A percentile compares a stretch with the other conserved stretches of the same genome.
Conservation (phyloP, 23 tunicate genomes). For the Halocynthia roretzi region DNA sequence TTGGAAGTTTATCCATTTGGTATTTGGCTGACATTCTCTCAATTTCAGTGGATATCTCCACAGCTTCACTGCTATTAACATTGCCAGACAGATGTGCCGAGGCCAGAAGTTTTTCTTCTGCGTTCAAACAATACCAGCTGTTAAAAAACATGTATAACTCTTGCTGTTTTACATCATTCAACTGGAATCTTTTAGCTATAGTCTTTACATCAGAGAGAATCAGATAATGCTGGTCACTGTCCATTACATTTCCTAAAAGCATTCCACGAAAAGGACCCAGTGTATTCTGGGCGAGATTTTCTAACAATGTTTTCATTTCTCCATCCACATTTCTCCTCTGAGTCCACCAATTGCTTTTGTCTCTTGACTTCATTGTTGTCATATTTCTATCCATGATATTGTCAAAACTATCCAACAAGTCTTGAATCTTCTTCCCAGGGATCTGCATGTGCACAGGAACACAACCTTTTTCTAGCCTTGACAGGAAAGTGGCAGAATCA, state of each 20-base stretch:
- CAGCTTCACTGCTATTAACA: background rate
- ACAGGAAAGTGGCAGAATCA: background rate
- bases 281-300: background rate
- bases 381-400: conserved; percentile 17
- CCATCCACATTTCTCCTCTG: conserved; percentile 7
- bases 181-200: background rate
- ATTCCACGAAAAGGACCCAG: background rate
- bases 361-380: conserved; percentile 13
- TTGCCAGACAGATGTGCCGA: background rate
- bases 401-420: background rate
- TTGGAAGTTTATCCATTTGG: background rate
- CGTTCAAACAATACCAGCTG: conserved; percentile 25
- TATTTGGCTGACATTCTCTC: conserved; percentile 1
- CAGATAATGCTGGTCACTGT: background rate
- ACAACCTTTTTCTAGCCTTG: background rate
- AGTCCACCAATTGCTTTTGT: conserved; percentile 20
- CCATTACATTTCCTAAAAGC: conserved; percentile 2
- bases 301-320: background rate
- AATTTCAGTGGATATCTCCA: background rate
- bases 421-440: background rate
- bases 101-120: conserved; percentile 25
- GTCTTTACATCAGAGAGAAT: background rate
- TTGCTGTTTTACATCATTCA: background rate
- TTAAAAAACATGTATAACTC: conserved; percentile 2
- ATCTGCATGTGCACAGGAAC: conserved; percentile 6